phyloP scores from a whole-genome alignment of 1,140 invertebrate genomes.

The Pogonomyrmex californicus region DNA sequence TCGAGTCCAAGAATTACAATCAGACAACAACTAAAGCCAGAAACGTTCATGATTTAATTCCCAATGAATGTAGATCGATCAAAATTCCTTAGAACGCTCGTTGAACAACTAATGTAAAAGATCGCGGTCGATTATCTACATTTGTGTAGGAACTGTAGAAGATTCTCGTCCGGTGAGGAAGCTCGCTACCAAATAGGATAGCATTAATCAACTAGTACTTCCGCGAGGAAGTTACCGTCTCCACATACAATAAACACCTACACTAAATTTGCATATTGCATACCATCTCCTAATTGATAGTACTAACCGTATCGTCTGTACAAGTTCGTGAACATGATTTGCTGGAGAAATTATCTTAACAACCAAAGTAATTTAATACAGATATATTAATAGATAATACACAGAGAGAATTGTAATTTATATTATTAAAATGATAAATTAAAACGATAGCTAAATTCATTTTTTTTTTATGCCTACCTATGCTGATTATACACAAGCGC shows the following conservation, averaged over 20 bases:
- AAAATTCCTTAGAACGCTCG: conserved; percentile 33
- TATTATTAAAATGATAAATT: not conserved
- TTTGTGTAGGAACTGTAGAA: not conserved
- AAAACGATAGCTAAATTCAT: not conserved
- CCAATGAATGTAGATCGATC: not conserved
- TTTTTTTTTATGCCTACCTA: conserved; percentile 5
- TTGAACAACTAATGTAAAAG: not conserved
- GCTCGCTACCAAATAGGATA: conserved; percentile 49
- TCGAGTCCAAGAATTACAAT: conserved; percentile 16
- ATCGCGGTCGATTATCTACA: conserved; percentile 29
- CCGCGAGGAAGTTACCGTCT: conserved; percentile 69
- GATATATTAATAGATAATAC: not conserved
- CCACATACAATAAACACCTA: conserved; percentile 73
- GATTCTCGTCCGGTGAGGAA: conserved; percentile 32
- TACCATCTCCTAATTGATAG: conserved; percentile 70
- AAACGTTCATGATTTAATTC: conserved; percentile 42
- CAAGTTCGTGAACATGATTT: conserved; percentile 46
- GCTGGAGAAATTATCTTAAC: conserved; percentile 21
- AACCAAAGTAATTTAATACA: not conserved
- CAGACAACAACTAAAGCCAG: conserved; percentile 21
- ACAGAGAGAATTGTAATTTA: not conserved
- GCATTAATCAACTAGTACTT: conserved; percentile 71
- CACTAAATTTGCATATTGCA: conserved; percentile 71
- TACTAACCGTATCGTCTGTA: conserved; percentile 53
- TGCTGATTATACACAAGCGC: not conserved